Percentiles rank a stretch among this genome's conserved stretches.
phyloP scores from a whole-genome alignment of 2,797 vertebrate species.

The Labeo calbasu region DNA sequence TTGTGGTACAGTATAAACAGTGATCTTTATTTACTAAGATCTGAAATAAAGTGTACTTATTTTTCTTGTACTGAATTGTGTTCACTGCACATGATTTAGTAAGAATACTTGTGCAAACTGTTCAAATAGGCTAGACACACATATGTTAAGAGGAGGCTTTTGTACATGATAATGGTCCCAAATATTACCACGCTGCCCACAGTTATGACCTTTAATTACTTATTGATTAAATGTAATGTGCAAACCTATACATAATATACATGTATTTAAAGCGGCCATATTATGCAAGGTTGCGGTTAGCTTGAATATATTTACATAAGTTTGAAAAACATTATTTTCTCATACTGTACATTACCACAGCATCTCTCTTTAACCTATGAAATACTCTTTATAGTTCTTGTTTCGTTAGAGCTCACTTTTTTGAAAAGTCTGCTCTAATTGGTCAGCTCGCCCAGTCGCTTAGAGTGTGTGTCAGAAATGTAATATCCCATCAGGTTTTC shows the following conservation, averaged over 20 bases:
- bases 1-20: background rate
- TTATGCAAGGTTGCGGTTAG: background rate
- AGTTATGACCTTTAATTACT: background rate
- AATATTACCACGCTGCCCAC: background rate
- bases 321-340: background rate
- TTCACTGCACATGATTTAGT: background rate
- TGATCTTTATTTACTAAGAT: background rate
- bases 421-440: background rate
- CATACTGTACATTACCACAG: background rate
- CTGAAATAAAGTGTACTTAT: background rate
- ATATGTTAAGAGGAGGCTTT: background rate
- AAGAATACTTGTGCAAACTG: background rate
- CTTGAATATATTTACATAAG: background rate
- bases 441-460: background rate
- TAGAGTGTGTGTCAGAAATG: slow-evolving; percentile 1
- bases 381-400: background rate
- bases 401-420: background rate
- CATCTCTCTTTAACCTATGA: background rate
- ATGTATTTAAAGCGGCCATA: too few species aligned
- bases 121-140: background rate
- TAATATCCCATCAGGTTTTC: background rate
- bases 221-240: background rate
- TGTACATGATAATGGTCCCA: background rate
- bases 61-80: background rate
- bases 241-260: background rate